These are phyloP conservation scores for Garrulus glandarius DNA, from an alignment of 2,797 vertebrate genomes.

Conservation along the genomic window DNA sequence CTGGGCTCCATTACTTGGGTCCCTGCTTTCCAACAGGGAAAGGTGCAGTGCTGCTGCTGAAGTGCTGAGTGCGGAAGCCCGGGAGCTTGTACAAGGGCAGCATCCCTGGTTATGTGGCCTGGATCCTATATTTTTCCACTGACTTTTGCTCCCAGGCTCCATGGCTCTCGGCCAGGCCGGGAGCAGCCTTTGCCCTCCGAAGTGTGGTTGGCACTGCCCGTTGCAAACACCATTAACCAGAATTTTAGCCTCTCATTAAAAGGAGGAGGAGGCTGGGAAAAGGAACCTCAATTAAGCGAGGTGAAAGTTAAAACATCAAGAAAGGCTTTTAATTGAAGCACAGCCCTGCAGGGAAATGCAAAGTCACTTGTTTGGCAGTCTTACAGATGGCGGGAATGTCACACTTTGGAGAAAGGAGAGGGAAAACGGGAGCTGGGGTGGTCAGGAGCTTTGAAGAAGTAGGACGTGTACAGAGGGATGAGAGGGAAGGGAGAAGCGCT, in stretches of 20 bases:
- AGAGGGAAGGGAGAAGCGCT: not conserved
- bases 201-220: fast-evolving
- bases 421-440: not conserved
- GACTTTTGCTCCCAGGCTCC: not conserved
- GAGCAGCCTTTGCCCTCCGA: not conserved
- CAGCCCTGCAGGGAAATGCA: conserved; percentile 26
- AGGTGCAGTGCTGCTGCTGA: not conserved
- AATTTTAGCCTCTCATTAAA: not conserved
- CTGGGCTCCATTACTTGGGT: not conserved
- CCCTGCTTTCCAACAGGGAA: not conserved
- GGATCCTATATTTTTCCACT: not conserved
- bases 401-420: not conserved
- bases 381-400: conserved; percentile 3
- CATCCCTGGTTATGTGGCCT: not conserved
- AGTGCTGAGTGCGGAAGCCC: not conserved
- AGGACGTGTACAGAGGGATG: not conserved
- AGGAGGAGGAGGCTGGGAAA: not conserved
- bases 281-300: conserved; percentile 14
- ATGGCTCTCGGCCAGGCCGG: fast-evolving
- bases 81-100: not conserved
- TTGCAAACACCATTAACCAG: not conserved
- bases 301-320: conserved; percentile 38
- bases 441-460: not conserved
- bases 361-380: not conserved
- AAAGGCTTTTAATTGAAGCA: conserved; percentile 42